phyloP scores from a whole-genome alignment of 2,797 vertebrate species.

The Urosaurus nigricauda region DNA sequence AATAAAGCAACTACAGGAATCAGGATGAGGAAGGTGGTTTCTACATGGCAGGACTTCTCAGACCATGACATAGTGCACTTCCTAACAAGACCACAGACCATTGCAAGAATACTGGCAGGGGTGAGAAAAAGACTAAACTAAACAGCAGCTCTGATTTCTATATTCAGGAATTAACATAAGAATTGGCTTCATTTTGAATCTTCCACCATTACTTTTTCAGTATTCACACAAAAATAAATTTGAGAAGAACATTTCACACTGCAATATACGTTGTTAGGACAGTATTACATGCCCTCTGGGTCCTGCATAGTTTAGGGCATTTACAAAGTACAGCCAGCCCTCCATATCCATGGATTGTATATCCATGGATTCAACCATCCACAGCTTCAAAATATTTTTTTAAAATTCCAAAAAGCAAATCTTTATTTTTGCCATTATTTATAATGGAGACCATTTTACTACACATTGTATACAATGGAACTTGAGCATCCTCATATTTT shows the following conservation, averaged over 20 bases:
- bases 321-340: too few species aligned
- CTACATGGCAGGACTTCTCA: constrained; percentile 57
- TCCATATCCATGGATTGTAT: too few species aligned
- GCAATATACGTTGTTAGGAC: not conserved
- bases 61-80: constrained; percentile 63
- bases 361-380: too few species aligned
- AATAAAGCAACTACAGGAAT: constrained; percentile 19
- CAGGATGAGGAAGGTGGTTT: constrained; percentile 28
- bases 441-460: too few species aligned
- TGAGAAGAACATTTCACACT: not conserved
- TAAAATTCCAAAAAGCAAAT: too few species aligned
- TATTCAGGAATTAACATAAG: not conserved
- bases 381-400: too few species aligned
- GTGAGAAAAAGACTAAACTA: constrained; percentile 59
- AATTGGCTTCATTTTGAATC: not conserved
- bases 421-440: too few species aligned
- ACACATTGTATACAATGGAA: too few species aligned
- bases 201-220: not conserved
- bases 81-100: constrained; percentile 64
- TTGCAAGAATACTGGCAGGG: constrained; percentile 64
- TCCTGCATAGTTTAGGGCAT: not conserved
- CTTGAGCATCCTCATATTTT: too few species aligned
- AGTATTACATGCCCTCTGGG: not conserved
- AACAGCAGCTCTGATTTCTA: not conserved
- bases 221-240: not conserved